These are phyloP conservation scores for Saturnia pavonia DNA, from an alignment of 2,888 invertebrate species.

Conservation along the genomic window DNA sequence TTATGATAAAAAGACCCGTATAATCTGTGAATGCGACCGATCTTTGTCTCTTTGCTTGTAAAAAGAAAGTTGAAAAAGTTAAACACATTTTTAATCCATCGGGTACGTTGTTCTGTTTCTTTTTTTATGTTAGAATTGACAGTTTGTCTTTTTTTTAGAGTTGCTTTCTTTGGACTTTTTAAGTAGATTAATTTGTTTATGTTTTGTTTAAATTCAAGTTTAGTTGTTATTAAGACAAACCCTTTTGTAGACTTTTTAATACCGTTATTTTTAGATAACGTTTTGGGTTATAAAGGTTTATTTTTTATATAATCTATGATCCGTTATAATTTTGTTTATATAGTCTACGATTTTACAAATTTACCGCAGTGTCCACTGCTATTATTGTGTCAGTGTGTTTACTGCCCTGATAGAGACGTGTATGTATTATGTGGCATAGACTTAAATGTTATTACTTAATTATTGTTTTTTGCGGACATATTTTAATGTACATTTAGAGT, in stretches of 20 bases:
- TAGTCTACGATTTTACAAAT: not conserved
- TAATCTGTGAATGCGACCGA: constrained; percentile 36
- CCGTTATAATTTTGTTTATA: not conserved
- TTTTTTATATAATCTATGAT: constrained; percentile 1
- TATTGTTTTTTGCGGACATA: no score
- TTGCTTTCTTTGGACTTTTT: not conserved
- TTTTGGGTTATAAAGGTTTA: not conserved
- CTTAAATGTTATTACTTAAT: no score
- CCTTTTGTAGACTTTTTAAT: not conserved
- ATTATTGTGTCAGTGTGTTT: no score
- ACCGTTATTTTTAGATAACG: not conserved
- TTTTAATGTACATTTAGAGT: no score
- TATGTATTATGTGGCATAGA: no score
- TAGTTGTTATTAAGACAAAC: not conserved
- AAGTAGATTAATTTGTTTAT: not conserved
- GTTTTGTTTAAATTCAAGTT: not conserved
- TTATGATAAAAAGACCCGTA: constrained; percentile 62
- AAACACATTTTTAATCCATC: constrained; percentile 28
- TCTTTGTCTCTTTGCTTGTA: constrained; percentile 30
- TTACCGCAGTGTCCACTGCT: no score
- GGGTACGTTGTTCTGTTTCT: not conserved
- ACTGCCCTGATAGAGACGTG: no score
- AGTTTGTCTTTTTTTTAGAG: not conserved
- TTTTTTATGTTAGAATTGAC: not conserved
- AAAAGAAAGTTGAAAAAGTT: constrained; percentile 41